Percentiles rank a stretch among this genome's conserved stretches.
phyloP scores from a whole-genome alignment of 2,888 invertebrate genomes.

The Pristionchus arcanus region DNA sequence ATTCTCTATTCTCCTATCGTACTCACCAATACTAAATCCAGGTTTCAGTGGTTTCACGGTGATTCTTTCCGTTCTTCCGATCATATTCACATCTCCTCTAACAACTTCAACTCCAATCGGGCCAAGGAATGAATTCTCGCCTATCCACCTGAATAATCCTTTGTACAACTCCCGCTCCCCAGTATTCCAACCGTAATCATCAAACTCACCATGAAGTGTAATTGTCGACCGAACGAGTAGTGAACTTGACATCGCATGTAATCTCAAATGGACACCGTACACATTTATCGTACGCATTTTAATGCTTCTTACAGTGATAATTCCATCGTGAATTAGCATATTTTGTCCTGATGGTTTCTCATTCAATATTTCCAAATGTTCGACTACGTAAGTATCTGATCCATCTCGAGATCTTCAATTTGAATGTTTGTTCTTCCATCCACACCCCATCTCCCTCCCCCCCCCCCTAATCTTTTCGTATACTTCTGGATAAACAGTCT shows the following conservation, averaged over 20 bases:
- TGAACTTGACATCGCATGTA: not conserved
- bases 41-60: not conserved
- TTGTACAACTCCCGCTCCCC: not conserved
- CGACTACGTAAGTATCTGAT: not conserved
- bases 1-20: not conserved
- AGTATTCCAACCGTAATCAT: not conserved
- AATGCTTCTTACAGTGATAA: not conserved
- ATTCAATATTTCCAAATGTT: not conserved
- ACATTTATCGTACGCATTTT: not conserved
- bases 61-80: not conserved
- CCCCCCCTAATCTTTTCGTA: not conserved
- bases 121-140: not conserved
- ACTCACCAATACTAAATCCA: slow-evolving; percentile 19
- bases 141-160: not conserved
- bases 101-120: not conserved
- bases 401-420: not conserved
- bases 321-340: not conserved
- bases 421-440: not conserved
- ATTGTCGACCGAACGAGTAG: not conserved
- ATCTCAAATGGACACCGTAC: not conserved
- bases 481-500: not conserved
- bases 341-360: not conserved
- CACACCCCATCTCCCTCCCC: not conserved
- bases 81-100: not conserved
- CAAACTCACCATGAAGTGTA: not conserved